These are phyloP conservation scores for Aleiodes alternator DNA, from an alignment of 2,888 invertebrate species.

Conservation along the genomic window DNA sequence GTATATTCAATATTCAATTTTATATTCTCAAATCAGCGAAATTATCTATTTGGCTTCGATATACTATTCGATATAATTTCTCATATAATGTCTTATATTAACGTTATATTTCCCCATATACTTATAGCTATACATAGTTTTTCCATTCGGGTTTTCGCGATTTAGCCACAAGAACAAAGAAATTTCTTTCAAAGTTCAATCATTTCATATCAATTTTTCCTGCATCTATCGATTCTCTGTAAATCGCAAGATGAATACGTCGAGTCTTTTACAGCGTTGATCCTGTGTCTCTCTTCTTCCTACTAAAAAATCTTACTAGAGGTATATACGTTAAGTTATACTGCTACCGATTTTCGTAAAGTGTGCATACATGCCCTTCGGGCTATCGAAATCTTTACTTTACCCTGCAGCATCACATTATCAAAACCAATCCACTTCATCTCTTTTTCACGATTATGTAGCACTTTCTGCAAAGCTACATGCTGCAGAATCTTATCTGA, in stretches of 20 bases:
- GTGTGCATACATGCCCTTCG: constrained; percentile 30
- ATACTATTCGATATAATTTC: too few species aligned
- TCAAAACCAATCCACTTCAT: constrained; percentile 41
- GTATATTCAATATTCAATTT: too few species aligned
- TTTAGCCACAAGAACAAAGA: too few species aligned
- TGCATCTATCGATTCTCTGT: constrained; percentile 72
- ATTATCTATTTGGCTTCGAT: too few species aligned
- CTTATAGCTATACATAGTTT: too few species aligned
- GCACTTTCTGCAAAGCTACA: constrained; percentile 9
- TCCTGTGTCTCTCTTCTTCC: not conserved
- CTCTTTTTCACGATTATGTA: constrained; percentile 34
- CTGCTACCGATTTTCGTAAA: constrained; percentile 32
- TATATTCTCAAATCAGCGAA: too few species aligned
- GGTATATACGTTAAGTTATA: constrained; percentile 13
- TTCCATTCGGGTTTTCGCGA: too few species aligned
- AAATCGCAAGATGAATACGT: constrained; percentile 59
- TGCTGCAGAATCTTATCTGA: not conserved
- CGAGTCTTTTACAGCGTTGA: too few species aligned
- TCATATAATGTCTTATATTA: too few species aligned
- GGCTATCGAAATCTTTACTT: constrained; percentile 50
- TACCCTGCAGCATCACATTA: constrained; percentile 39
- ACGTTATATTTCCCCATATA: too few species aligned
- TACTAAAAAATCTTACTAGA: constrained; percentile 18
- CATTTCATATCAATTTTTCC: too few species aligned
- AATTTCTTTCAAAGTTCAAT: too few species aligned